Evolutionary conservation across 2,797 vertebrate species (phyloP).

Genomic region (Lateolabrax maculatus): DNA sequence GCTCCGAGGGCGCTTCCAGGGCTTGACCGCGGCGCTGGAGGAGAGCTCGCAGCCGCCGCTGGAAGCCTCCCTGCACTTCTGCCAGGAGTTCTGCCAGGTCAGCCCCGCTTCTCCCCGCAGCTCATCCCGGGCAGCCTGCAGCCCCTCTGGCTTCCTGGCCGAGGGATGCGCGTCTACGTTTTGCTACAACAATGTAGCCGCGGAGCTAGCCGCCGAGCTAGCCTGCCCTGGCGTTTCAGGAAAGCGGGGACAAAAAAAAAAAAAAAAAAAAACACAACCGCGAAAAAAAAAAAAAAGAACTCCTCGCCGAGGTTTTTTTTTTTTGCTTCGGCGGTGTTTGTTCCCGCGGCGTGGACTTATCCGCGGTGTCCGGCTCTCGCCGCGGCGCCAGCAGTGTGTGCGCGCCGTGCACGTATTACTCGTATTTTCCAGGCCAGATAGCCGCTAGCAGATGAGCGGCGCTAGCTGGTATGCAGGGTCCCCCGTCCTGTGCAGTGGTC

Average conservation of each 20-base stretch:
- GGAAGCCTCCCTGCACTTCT: constrained; percentile 94
- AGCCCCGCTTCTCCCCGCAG: constrained; percentile 75
- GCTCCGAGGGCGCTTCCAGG: constrained; percentile 89
- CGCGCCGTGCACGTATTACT: constrained; percentile 66
- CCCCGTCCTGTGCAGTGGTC: constrained; percentile 83
- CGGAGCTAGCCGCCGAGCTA: constrained; percentile 77
- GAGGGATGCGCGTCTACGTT: constrained; percentile 86
- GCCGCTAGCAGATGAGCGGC: constrained; percentile 81
- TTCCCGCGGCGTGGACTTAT: constrained; percentile 29
- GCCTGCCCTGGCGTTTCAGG: constrained; percentile 69
- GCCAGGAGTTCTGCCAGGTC: constrained; percentile 98
- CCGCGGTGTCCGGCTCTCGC: constrained; percentile 50
- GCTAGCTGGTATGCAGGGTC: constrained; percentile 86
- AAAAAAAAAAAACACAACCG: too few species aligned
- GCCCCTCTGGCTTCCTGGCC: constrained; percentile 84
- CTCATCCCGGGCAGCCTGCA: constrained; percentile 82
- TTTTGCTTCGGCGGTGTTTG: constrained; percentile 15
- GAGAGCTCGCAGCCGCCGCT: constrained; percentile 87
- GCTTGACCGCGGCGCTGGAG: constrained; percentile 88
- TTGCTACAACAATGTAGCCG: constrained; percentile 87
- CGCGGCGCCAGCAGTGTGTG: constrained; percentile 21
- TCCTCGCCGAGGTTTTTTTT: constrained; percentile 31
- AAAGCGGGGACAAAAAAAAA: too few species aligned
- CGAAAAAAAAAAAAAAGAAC: too few species aligned
- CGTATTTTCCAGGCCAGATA: constrained; percentile 81